phyloP scores from a whole-genome alignment of 2,888 invertebrate species.

The Platerodrilus igneus region DNA sequence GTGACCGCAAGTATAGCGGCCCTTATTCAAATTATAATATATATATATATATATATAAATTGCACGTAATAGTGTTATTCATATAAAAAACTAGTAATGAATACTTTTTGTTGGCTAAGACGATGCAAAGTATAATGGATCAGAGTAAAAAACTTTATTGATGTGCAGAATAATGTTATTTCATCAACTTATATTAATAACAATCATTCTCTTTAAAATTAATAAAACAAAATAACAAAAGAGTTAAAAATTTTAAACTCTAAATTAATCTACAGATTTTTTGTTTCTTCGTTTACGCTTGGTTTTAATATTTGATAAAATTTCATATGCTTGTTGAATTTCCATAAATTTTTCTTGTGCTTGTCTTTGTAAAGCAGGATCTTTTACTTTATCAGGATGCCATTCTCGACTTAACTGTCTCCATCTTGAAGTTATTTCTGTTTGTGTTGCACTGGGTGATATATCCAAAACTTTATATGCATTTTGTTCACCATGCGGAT shows the following conservation, averaged over 20 bases:
- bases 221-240: no score
- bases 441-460: slow-evolving; percentile 73
- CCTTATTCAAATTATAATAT: no score
- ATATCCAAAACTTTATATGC: slow-evolving; percentile 80
- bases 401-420: slow-evolving; percentile 75
- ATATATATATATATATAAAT: no score
- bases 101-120: no score
- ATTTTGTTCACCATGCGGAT: slow-evolving; percentile 87
- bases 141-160: no score
- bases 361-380: slow-evolving; percentile 58
- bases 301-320: slow-evolving; percentile 76
- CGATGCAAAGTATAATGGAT: no score
- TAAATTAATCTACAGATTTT: slow-evolving; percentile 51
- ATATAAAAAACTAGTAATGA: no score
- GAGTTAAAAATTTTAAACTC: not conserved
- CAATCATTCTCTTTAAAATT: no score
- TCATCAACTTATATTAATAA: not conserved
- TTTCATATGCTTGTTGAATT: slow-evolving; percentile 88
- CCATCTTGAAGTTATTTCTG: slow-evolving; percentile 81
- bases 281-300: slow-evolving; percentile 71
- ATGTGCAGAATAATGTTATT: not conserved
- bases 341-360: slow-evolving; percentile 89
- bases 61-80: no score
- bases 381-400: slow-evolving; percentile 90
- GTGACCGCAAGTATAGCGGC: no score